Conservation (phyloP, 2,113 vertebrate species). For the Thamnophis sirtalis region DNA sequence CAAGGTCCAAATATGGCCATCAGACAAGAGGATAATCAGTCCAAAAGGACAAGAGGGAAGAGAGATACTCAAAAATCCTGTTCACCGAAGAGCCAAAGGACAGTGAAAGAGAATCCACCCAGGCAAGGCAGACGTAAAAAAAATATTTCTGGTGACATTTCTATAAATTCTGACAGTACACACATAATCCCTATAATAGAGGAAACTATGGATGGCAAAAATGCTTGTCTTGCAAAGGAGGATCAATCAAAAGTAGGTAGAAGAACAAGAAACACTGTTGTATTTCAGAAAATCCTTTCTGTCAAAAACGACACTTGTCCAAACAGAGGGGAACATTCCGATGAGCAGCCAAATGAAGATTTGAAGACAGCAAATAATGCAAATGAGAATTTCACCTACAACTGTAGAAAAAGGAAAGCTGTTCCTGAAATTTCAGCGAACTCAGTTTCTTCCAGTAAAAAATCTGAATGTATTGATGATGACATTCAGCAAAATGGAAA, state of each 20-base stretch:
- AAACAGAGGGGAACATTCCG: neutral
- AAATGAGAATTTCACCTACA: conserved; percentile 10
- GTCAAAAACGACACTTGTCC: neutral
- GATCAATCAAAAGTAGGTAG: neutral
- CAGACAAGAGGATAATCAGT: neutral
- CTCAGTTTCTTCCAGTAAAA: neutral
- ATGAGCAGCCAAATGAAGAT: neutral
- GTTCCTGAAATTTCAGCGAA: neutral
- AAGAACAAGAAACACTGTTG: neutral
- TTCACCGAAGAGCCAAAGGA: neutral
- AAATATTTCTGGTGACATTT: no score
- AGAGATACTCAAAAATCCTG: neutral
- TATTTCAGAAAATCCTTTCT: neutral
- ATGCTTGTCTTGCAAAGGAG: neutral
- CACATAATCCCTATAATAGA: neutral
- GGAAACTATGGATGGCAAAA: neutral
- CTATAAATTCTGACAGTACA: neutral
- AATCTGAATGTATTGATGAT: neutral
- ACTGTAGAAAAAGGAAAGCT: conserved; percentile 19
- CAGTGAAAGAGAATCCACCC: neutral
- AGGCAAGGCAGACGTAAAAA: neutral
- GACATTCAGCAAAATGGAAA: neutral
- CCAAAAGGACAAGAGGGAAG: conserved; percentile 26
- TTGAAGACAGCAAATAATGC: neutral
- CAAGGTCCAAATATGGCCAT: neutral